phyloP scores from a whole-genome alignment of 1,140 invertebrate genomes.

The Brachystomella parvula region DNA sequence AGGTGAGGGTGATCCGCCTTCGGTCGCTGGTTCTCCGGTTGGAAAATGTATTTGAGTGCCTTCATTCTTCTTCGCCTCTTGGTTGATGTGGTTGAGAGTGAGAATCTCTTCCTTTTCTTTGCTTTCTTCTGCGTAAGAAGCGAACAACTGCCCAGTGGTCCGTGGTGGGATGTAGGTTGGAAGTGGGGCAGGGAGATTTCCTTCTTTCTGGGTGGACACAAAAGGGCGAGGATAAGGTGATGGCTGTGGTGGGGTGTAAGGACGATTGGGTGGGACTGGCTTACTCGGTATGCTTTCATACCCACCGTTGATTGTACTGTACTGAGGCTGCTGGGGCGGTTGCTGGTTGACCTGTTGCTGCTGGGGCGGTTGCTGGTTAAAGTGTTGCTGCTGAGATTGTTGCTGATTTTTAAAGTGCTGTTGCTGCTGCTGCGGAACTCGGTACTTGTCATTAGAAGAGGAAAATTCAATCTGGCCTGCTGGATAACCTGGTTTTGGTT shows the following conservation, averaged over 20 bases:
- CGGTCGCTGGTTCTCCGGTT: neutral
- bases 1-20: neutral
- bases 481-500: slow-evolving; percentile 2
- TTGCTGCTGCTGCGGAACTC: neutral
- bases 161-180: neutral
- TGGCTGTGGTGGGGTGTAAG: slow-evolving; percentile 3
- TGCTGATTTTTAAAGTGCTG: neutral
- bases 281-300: neutral
- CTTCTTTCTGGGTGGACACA: neutral
- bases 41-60: neutral
- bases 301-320: neutral
- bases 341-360: slow-evolving; percentile 8
- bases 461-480: neutral
- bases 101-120: neutral
- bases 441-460: neutral
- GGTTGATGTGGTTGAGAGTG: neutral
- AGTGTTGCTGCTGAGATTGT: slow-evolving; percentile 6
- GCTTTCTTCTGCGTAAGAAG: neutral
- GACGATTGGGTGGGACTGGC: neutral
- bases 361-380: neutral
- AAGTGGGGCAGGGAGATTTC: neutral
- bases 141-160: neutral
- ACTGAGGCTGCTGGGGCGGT: neutral
- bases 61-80: neutral
- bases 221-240: neutral